Conservation (phyloP, 2,888 invertebrate species). For the Drosophila flavopinicola region DNA sequence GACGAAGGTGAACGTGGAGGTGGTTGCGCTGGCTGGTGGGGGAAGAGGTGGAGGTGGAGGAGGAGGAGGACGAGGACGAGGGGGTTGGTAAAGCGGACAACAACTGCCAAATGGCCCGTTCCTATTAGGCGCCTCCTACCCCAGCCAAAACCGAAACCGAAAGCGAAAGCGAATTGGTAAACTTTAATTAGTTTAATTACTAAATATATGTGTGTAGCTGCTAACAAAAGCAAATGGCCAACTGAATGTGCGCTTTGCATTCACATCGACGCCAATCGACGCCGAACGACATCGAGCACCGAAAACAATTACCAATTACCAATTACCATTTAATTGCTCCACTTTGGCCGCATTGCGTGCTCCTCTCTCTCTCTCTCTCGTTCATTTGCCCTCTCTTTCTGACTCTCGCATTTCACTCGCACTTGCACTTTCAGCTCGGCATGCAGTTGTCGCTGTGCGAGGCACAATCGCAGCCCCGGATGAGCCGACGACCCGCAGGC, state of each 20-base stretch:
- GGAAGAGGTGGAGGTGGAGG: neutral
- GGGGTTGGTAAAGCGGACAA: too few relatives aligned
- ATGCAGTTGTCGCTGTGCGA: constrained; percentile 19
- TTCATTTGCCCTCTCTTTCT: neutral
- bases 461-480: constrained; percentile 47
- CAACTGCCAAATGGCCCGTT: constrained; percentile 35
- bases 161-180: constrained; percentile 70
- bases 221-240: constrained; percentile 31
- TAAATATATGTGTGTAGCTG: constrained; percentile 23
- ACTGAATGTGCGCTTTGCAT: constrained; percentile 28
- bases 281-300: constrained; percentile 10
- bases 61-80: too few relatives aligned
- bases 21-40: neutral
- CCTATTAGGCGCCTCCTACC: constrained; percentile 6
- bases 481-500: constrained; percentile 70
- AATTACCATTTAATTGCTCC: constrained; percentile 34
- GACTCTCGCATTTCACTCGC: neutral
- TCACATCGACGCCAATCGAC: constrained; percentile 26
- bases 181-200: constrained; percentile 76
- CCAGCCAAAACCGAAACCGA: constrained; percentile 29
- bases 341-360: constrained; percentile 4
- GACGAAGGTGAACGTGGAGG: constrained; percentile 5
- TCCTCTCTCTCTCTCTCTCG: neutral
- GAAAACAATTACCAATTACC: constrained; percentile 32
- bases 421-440: constrained; percentile 33